Evolutionary conservation across 2,888 invertebrate species (phyloP).

Genomic region (Lasioglossum marginatum): DNA sequence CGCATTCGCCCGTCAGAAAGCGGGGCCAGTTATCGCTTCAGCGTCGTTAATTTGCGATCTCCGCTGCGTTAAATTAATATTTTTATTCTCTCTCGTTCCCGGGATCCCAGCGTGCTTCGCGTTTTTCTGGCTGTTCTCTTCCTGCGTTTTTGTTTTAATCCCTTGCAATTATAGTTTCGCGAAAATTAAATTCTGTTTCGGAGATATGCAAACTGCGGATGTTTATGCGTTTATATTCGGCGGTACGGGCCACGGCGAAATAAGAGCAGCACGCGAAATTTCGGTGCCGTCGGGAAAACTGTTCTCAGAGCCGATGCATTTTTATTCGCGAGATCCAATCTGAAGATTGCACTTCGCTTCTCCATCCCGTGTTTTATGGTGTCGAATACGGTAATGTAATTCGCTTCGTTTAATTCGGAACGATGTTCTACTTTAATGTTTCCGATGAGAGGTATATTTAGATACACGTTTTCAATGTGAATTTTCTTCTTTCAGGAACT

Average conservation of each 20-base stretch:
- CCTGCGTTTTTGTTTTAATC: background rate
- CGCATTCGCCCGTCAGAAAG: background rate
- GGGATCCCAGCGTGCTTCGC: background rate
- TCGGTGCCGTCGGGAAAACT: background rate
- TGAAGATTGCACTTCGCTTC: background rate
- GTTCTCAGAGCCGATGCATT: background rate
- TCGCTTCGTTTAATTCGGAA: background rate
- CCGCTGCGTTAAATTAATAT: background rate
- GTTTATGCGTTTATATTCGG: background rate
- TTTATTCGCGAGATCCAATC: background rate
- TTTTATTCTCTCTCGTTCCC: background rate
- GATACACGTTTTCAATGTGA: background rate
- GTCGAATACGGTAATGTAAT: background rate
- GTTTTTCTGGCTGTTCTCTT: background rate
- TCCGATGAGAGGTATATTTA: background rate
- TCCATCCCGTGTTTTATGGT: background rate
- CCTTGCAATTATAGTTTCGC: background rate
- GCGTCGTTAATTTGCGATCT: background rate
- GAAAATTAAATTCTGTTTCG: conserved; percentile 5
- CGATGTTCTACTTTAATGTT: background rate
- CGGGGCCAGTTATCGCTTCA: background rate
- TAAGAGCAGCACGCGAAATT: background rate
- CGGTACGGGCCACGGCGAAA: background rate
- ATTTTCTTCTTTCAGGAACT: background rate
- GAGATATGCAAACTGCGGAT: background rate